Evolutionary conservation across 2,888 invertebrate genomes (phyloP), one percentile per base, ranked within the genome.

Genomic region (Acronicta aceris): DNA sequence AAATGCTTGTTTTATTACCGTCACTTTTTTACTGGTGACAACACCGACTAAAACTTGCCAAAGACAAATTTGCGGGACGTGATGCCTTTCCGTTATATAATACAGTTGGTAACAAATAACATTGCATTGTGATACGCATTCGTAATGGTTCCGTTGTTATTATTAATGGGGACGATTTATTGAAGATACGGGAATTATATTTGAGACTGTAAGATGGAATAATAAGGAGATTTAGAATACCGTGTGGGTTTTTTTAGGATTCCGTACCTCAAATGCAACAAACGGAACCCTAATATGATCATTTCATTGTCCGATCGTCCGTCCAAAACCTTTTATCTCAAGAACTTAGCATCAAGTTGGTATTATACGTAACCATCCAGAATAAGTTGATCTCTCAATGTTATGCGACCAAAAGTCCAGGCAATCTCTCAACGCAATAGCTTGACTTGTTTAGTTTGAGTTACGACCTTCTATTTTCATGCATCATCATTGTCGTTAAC

Each of bases 31-130:
- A 81, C 74, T 74, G 77, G 82, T 80, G 58, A 71, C 30, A 85
- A 82, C 78, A 75, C 72, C 80, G 78, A 71, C 83, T 81, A 78
- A 84, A 88, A 87, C 81, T 87, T 86, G 78, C 66, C 66, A 74
- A 76, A 89, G 90, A 91, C 85, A 88, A 89, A 91, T 91, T 89
- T 82, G 78, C 64, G 74, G 77, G 84, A 90, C 91, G 91, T 91
- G 91, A 89, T 82, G 73, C 79, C 83, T 81, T 81, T 86, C 71
- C 77, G 71, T 83, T 86, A 87, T 83, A 79, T 56, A 52, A 50
- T 54, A 72, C 40, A 57, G 52, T 64, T 60, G 27, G 30, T 58
- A 50, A 71, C 64, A 72, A 75, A 67, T 76, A 76, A 63, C 62
- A 62, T 50, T 52, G 46, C 17, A 38, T 33, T 65, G 59, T 74